Evolutionary conservation across 53 echinoderm and acorn worm species (phyloP).

Genomic region (Actinopyga echinites): DNA sequence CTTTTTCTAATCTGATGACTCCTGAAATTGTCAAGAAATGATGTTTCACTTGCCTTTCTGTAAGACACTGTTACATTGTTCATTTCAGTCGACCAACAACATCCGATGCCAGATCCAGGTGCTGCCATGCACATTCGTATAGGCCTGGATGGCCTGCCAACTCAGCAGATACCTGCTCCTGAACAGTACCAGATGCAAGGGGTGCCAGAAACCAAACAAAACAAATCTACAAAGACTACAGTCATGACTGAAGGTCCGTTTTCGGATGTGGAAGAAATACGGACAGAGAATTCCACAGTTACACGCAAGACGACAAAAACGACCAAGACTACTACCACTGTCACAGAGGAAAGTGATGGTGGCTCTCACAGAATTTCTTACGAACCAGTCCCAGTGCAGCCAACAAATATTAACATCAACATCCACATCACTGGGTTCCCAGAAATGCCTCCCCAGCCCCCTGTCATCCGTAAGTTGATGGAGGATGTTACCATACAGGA

Average conservation of each 20-base stretch:
- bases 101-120: constrained; percentile 41
- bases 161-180: constrained; percentile 15
- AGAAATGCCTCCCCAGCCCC: constrained; percentile 78
- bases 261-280: constrained; percentile 60
- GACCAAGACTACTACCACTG: constrained; percentile 82
- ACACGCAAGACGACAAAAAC: constrained; percentile 75
- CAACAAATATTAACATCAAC: constrained; percentile 90
- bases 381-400: constrained; percentile 52
- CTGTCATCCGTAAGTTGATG: constrained; percentile 76
- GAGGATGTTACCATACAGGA: constrained; percentile 69
- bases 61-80: background rate
- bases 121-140: constrained; percentile 43
- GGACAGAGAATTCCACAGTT: constrained; percentile 47
- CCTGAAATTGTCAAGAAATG: no score
- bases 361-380: background rate
- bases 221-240: constrained; percentile 38
- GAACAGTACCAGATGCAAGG: constrained; percentile 25
- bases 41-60: no score
- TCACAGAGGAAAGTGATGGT: constrained; percentile 74
- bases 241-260: constrained; percentile 57
- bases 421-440: constrained; percentile 83
- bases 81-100: constrained; percentile 1
- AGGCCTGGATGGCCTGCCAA: constrained; percentile 28
- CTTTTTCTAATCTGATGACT: no score
- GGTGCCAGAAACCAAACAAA: background rate